Conservation (phyloP, 2,888 invertebrate genomes). For the Caenorhabditis drosophilae region DNA sequence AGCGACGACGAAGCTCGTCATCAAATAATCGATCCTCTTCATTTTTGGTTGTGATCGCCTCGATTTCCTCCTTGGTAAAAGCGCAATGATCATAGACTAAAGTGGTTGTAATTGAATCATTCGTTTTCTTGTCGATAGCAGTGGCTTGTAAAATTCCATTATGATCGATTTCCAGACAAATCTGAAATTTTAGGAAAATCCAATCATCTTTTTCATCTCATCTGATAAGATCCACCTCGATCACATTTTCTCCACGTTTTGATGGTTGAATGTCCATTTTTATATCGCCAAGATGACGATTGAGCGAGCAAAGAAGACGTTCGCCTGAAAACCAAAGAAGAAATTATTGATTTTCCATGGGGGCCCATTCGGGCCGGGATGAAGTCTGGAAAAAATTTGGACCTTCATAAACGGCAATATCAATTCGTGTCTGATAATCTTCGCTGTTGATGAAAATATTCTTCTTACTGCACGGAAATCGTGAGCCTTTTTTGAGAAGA, state of each 20-base stretch:
- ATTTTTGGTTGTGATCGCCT: conserved; percentile 12
- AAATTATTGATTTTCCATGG: too few relatives aligned
- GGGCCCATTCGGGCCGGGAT: too few relatives aligned
- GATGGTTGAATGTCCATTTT: conserved; percentile 7
- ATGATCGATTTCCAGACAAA: conserved; percentile 28
- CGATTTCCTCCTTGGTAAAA: conserved; percentile 27
- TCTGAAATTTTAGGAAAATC: neutral
- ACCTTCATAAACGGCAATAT: conserved; percentile 34
- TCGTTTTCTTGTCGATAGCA: conserved; percentile 15
- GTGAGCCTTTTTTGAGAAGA: conserved; percentile 22
- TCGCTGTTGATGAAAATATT: conserved; percentile 30
- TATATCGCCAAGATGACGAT: conserved; percentile 26
- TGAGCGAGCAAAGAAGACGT: conserved; percentile 21
- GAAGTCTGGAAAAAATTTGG: neutral
- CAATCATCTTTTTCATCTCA: too few relatives aligned
- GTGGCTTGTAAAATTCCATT: conserved; percentile 38
- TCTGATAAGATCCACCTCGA: conserved; percentile 12
- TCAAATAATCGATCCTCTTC: conserved; percentile 20
- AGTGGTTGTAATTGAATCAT: conserved; percentile 17
- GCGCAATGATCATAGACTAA: conserved; percentile 36
- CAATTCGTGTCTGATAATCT: conserved; percentile 27
- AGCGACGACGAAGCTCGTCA: conserved; percentile 14
- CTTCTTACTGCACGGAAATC: conserved; percentile 22
- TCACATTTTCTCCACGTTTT: conserved; percentile 22
- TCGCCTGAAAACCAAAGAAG: conserved; percentile 10